A percentile compares a stretch with the other conserved stretches of the same genome.
These are phyloP conservation scores for Chalcosyrphus nemorum DNA, from an alignment of 2,888 invertebrate genomes.

Conservation along the genomic window DNA sequence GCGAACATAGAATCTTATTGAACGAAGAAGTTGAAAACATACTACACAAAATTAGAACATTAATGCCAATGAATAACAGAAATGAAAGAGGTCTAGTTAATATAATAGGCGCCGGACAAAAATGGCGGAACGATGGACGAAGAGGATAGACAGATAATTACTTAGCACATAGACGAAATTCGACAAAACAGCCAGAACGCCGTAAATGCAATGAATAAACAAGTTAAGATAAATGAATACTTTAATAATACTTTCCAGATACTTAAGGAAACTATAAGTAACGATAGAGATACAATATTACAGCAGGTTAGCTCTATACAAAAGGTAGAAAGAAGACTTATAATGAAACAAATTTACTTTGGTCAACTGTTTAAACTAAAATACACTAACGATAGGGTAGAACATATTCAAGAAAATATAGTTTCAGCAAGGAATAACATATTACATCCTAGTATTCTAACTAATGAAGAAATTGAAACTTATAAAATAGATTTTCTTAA, in stretches of 20 bases:
- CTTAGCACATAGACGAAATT: background rate
- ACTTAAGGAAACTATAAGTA: background rate
- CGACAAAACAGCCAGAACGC: conserved; percentile 36
- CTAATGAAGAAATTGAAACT: no score
- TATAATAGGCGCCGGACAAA: no score
- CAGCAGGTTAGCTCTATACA: background rate
- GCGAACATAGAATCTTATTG: background rate
- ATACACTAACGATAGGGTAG: no score
- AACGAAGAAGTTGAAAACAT: background rate
- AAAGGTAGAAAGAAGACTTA: background rate
- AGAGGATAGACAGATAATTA: background rate
- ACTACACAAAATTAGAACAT: no score
- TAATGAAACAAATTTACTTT: conserved; percentile 2
- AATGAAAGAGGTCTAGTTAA: no score
- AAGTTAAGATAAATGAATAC: conserved; percentile 40
- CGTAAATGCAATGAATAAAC: no score
- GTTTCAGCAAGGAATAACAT: no score
- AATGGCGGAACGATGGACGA: background rate
- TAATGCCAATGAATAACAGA: no score
- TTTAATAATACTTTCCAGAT: conserved; percentile 19
- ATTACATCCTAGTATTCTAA: no score
- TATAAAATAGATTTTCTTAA: no score
- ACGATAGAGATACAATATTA: background rate
- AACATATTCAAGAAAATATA: no score
- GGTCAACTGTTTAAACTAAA: no score